These are phyloP conservation scores for Marmota flaviventris DNA, from an alignment of 2,113 vertebrate genomes.

Conservation along the genomic window DNA sequence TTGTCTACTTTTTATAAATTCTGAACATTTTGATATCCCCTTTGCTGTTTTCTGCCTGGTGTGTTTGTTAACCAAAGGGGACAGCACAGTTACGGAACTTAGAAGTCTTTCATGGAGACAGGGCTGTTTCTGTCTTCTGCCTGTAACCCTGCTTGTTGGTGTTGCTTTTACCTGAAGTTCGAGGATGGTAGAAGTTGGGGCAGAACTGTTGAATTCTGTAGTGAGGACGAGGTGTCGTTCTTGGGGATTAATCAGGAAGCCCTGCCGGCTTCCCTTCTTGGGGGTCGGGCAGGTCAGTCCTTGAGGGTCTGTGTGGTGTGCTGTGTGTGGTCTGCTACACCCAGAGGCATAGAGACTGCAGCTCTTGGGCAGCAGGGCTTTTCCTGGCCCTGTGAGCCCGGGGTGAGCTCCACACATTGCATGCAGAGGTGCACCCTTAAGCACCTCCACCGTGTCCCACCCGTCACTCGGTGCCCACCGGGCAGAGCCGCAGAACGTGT, in stretches of 20 bases:
- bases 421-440: no score
- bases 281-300: not conserved
- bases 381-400: not conserved
- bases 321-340: rapidly evolving
- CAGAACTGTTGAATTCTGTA: not conserved
- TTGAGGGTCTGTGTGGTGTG: not conserved
- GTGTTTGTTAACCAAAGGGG: not conserved
- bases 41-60: slow-evolving; percentile 71
- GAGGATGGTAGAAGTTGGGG: not conserved
- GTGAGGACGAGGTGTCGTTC: not conserved
- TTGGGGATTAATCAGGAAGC: not conserved
- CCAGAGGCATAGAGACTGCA: not conserved
- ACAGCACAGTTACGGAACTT: not conserved
- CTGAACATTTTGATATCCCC: not conserved
- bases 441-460: no score
- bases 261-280: rapidly evolving
- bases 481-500: no score
- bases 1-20: slow-evolving; percentile 47
- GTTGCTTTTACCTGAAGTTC: not conserved
- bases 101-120: rapidly evolving
- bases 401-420: no score
- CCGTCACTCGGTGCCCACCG: no score
- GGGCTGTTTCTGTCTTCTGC: not conserved
- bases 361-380: not conserved
- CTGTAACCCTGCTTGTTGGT: not conserved